phyloP scores from a whole-genome alignment of 2,888 invertebrate genomes.

The Melanargia galathea region DNA sequence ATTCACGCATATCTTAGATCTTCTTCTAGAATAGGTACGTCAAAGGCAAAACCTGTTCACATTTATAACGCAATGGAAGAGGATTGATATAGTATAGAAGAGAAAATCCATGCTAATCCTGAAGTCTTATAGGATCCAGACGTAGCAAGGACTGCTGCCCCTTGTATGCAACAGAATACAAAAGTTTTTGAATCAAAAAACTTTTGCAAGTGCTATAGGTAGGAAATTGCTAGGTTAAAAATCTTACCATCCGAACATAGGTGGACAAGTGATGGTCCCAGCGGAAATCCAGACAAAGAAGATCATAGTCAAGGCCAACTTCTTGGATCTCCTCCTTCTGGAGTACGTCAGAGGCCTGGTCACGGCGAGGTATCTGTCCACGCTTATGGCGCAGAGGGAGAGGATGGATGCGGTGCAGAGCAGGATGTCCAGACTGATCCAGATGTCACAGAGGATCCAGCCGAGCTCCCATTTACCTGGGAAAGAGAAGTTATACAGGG shows the following conservation, averaged over 20 bases:
- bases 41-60: no score
- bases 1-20: no score
- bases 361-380: conserved; percentile 95
- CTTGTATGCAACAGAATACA: no score
- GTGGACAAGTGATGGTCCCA: conserved; percentile 95
- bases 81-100: no score
- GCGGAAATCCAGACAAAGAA: conserved; percentile 95
- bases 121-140: no score
- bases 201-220: no score
- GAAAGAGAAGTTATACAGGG: conserved; percentile 19
- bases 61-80: no score
- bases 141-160: no score
- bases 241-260: conserved; percentile 94
- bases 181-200: no score
- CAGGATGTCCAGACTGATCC: conserved; percentile 96
- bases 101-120: no score
- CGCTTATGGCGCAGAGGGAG: conserved; percentile 95
- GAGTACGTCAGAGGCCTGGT: conserved; percentile 96
- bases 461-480: conserved; percentile 94
- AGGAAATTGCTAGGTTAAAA: conserved; percentile 86
- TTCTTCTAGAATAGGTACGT: no score
- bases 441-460: conserved; percentile 92
- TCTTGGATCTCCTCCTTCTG: conserved; percentile 91
- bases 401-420: conserved; percentile 97
- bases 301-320: conserved; percentile 92